Evolutionary conservation across 2,888 invertebrate genomes (phyloP), one percentile per base, ranked within the genome.

Genomic region (Mythimna pallens): DNA sequence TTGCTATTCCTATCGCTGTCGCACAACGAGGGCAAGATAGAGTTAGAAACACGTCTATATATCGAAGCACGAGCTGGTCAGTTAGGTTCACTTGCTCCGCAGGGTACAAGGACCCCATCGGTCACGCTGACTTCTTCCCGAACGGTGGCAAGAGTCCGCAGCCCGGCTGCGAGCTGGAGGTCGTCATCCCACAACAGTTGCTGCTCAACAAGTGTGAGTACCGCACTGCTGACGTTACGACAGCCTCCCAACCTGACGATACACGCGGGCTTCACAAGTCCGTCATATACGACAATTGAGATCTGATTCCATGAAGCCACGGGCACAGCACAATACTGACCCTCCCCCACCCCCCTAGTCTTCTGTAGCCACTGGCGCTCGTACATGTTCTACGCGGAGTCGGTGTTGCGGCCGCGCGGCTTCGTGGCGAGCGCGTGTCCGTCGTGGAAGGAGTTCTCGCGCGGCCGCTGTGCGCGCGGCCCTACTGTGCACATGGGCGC

Each of bases 321-420:
- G 2, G 30, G 30, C 30, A 30, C 30, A 30, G 30, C 30, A 30
- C 43, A 43, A 43, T 14, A 43, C 14, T 5, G 14, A 43, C 7
- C 17, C 50, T 3, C 50, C 6, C 22, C 43, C 8, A 1, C 7
- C 22, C 58, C 17, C 54, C 58, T 20, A 97, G 97, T 97, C 80
- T 97, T 97, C 93, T 97, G 97, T 94, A 97, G 97, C 89, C 97
- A 97, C 88, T 97, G 97, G 97, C 94, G 97, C 0, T 97, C 97
- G 0, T 97, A 97, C 90, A 96, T 96, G 90, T 97, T 96, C 91
- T 97, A 95, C 91, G 95, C 97, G 30, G 97, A 97, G 89, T 97
- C 97, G 0, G 94, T 97, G 1, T 84, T 97, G 17, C 92, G 94
- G 20, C 96, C 97, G 0, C 73, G 87, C 4, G 92, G 95, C 0